Base-by-base conservation (phyloP, 2,113 vertebrate genomes). In the Chinchilla lanigera region DNA sequence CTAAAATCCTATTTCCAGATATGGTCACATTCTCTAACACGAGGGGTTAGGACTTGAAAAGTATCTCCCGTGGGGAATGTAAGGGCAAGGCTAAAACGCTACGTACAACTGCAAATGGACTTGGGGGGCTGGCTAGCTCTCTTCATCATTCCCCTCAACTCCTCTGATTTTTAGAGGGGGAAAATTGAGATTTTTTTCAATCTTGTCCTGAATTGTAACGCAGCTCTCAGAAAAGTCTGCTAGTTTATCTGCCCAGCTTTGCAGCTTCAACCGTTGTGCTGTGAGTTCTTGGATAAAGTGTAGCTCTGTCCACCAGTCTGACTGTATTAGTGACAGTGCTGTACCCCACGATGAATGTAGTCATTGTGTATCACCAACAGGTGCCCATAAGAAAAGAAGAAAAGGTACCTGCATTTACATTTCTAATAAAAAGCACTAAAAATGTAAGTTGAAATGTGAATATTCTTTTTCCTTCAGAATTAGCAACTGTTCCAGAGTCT, bases 181-280 rank as follows among this genome's bases (percentile, higher is more conserved):
- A 65, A 9, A 61, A 1, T 58, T 82, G 5, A 75, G 12, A 4
- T 38, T 96, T 54, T 24, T 50, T 90, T 84, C 35, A 50, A 4
- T 61, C 28, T 80, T 85, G 26, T 17, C 38, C 88, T 89, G 61
- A 92, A 33, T 85, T 85, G 0, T 7, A 58, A 13, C 69, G 17
- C 4, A 95, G 41, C 44, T 96, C 89, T 94, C 38, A 93, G 71
- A 96, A 67, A 91, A 87, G 10, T 9, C 19, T 54, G 5, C 3
- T 56, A 52, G 52, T 67, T 91, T 30, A 2, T 19, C 35, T 38
- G 75, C 50, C 14, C 26, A n/a, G 26, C 52, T 13, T 50, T 78
- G 75, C 28, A 78, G 30, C 44, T 20, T 50, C 50, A 67, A 35
- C 0, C 56, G 1, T 87, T 26, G 73, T 65, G 17, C 56, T 19